phyloP scores from a whole-genome alignment of 1,140 invertebrate genomes.

The Goniozus legneri region DNA sequence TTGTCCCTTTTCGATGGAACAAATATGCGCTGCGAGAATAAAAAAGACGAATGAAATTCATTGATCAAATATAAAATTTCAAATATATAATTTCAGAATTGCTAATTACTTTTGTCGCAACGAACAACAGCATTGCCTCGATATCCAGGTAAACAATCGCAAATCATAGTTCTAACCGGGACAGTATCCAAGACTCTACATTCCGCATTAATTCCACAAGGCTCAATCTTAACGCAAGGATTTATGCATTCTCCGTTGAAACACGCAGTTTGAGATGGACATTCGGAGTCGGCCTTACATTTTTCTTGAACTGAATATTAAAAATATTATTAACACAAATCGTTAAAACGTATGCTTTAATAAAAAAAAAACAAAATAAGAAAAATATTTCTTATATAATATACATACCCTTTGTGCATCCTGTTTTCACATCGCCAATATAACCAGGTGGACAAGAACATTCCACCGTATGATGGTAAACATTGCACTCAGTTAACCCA shows the following conservation, averaged over 20 bases:
- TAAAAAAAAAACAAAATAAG: too few relatives aligned
- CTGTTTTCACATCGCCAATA: constrained; percentile 61
- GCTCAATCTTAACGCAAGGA: constrained; percentile 75
- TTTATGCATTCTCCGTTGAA: constrained; percentile 78
- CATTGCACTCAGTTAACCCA: constrained; percentile 68
- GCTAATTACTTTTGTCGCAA: constrained; percentile 64
- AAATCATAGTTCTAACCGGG: constrained; percentile 84
- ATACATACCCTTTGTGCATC: constrained; percentile 60
- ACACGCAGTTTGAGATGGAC: constrained; percentile 78
- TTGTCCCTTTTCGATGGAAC: constrained; percentile 69
- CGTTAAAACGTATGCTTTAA: too few relatives aligned
- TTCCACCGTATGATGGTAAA: constrained; percentile 71
- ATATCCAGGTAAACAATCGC: constrained; percentile 81
- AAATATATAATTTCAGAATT: constrained; percentile 1
- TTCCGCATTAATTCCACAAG: constrained; percentile 77
- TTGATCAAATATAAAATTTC: background rate
- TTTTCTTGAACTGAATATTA: constrained; percentile 55
- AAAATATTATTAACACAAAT: background rate
- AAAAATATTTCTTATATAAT: too few relatives aligned
- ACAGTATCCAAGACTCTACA: constrained; percentile 78
- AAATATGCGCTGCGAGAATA: constrained; percentile 57
- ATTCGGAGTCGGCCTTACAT: constrained; percentile 77
- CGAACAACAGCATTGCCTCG: constrained; percentile 75
- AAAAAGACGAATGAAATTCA: constrained; percentile 11
- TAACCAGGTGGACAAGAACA: constrained; percentile 78